Evolutionary conservation across 2,797 vertebrate genomes (phyloP), one percentile per base, ranked within the genome.

Genomic region (Poeciliopsis infans): DNA sequence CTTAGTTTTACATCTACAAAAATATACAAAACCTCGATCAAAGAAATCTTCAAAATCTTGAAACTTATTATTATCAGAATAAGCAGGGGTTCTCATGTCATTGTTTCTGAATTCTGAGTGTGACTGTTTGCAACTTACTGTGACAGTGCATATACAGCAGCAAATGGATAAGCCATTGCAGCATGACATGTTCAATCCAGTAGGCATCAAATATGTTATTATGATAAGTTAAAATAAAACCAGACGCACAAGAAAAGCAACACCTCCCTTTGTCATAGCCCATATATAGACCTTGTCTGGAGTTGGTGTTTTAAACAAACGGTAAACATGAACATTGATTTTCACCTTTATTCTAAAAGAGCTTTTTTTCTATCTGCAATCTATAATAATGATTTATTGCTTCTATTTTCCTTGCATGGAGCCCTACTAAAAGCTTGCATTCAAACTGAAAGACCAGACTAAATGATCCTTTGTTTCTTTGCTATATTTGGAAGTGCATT

Each of bases 121-220:
- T 39, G 74, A 39, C 41, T 87, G 77, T 88, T 88, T 87, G 82
- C 78, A 72, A 72, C 25, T 79, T 71, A 90, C 87, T 87, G 85
- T 93, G 88, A 94, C 91, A 91, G 83, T 88, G 85, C 79, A 81
- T 76, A 53, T 66, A 79, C 78, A 79, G 81, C 84, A 83, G 85
- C 79, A 89, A 88, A 80, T 43, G 53, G 72, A 31, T 53, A 43
- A 75, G 76, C 69, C 79, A 84, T 36, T 28, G 49, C 82, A 74
- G 82, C 82, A 78, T 83, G 85, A 90, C 73, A 85, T 2, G 41
- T 79, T 74, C 80, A 93, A 92, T 91, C 87, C 92, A 91, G 86
- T 46, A 75, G 80, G 87, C 89, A 90, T 89, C 86, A 87, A 85
- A 84, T 86, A 84, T 85, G 87, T 86, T 84, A 86, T 87, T 86